Conservation (phyloP, 1,140 invertebrate genomes). For the Trypoxylus dichotomus region DNA sequence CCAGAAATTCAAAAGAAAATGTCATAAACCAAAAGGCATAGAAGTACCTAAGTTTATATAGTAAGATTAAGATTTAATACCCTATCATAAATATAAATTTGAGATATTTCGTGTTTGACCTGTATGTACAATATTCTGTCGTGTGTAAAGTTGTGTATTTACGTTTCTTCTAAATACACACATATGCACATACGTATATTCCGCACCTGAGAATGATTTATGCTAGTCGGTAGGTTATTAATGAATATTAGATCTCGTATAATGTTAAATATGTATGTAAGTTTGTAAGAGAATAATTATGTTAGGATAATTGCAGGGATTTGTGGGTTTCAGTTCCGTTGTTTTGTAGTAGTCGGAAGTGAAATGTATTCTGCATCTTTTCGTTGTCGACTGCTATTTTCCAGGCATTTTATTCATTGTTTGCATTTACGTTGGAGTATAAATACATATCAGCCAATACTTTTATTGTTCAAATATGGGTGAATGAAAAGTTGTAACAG, state of each 20-base stretch:
- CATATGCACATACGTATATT: no score
- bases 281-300: slow-evolving; percentile 30
- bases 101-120: no score
- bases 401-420: background rate
- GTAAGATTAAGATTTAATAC: no score
- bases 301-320: slow-evolving; percentile 31
- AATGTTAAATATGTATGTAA: slow-evolving; percentile 35
- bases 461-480: no score
- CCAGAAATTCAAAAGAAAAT: no score
- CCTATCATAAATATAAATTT: no score
- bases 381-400: background rate
- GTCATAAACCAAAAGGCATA: no score
- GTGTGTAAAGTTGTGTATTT: background rate
- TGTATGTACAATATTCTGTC: background rate
- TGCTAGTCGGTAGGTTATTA: slow-evolving; percentile 35
- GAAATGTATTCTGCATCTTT: background rate
- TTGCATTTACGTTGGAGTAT: no score
- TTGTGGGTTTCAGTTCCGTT: slow-evolving; percentile 37
- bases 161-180: background rate
- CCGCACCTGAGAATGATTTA: slow-evolving; percentile 33
- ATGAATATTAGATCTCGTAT: slow-evolving; percentile 34
- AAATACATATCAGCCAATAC: no score
- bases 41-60: no score
- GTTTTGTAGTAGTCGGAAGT: slow-evolving; percentile 35
- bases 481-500: no score